Evolutionary conservation across 2,888 invertebrate species (phyloP), one percentile per base, ranked within the genome.

Genomic region (Polydrusus cervinus): DNA sequence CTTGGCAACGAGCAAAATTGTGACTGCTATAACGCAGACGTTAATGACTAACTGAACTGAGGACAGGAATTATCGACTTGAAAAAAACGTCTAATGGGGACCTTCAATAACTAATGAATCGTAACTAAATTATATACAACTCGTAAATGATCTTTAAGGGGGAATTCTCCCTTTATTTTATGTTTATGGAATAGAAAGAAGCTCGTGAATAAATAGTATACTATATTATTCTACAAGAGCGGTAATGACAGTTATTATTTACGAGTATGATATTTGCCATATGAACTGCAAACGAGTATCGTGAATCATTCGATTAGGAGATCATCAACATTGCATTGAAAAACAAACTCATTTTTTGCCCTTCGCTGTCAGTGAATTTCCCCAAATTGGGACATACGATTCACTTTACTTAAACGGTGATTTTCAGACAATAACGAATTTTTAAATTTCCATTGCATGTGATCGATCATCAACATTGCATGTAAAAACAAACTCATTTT

Each of bases 111-210:
- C 72, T 73, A 69, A 76, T 76, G 76, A 73, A 72, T 73, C 51
- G 76, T 73, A 76, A 76, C 70, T 73, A 55, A 72, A 72, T 69
- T 72, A 72, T 57, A 45, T 65, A 65, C 40, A 64, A 47, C 60
- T 62, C 25, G 51, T 61, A 70, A 71, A 71, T 62, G 70, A 70
- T 51, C 47, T 62, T 38, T 45, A 14, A 49, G 64, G 64, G n/a
- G 64, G 49, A 64, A 9, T 47, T 18, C 9, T 34, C 49, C 45
- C 45, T 60, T 60, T 60, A 60, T 38, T 38, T 57, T 68, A 57
- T 53, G 45, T 20, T 45, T 47, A 16, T 20, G 64, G 34, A 64
- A 45, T 49, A 25, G 16, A 64, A 49, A 25, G 13, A 38, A 64
- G 16, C 25, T 30, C 25, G 25, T 47, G 34, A 64, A 64, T 49